A percentile compares a stretch with the other conserved stretches of the same genome.
These are phyloP conservation scores for Andrena marginata DNA, from an alignment of 2,888 invertebrate species.

Conservation along the genomic window DNA sequence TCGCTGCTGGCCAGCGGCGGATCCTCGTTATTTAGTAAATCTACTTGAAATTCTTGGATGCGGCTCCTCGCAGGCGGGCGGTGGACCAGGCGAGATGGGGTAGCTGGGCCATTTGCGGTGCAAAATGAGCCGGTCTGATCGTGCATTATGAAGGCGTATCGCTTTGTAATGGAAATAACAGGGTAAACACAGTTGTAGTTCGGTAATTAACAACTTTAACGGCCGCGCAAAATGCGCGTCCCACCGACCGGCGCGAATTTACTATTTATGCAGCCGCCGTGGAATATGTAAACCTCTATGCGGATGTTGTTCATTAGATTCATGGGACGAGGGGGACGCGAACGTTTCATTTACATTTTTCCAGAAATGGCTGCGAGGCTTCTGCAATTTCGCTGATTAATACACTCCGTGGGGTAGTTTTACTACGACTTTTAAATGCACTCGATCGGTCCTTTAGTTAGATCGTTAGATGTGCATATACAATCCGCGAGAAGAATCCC, in stretches of 20 bases:
- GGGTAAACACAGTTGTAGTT: conserved; percentile 47
- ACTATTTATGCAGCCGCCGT: conserved; percentile 11
- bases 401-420: background rate
- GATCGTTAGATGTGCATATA: too few species aligned
- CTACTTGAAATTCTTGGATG: conserved; percentile 69
- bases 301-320: conserved; percentile 39
- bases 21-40: conserved; percentile 70
- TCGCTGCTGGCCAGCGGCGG: conserved; percentile 30
- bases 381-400: conserved; percentile 32
- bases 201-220: conserved; percentile 51
- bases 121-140: conserved; percentile 54
- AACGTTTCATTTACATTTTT: conserved; percentile 41
- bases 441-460: too few species aligned
- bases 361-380: conserved; percentile 6
- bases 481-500: too few species aligned
- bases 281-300: conserved; percentile 6
- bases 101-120: conserved; percentile 42
- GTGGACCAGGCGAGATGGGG: conserved; percentile 43
- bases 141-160: conserved; percentile 60
- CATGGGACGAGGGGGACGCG: conserved; percentile 4
- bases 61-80: conserved; percentile 33
- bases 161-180: conserved; percentile 60
- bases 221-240: background rate
- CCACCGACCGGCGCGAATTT: background rate
- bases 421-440: too few species aligned